A percentile compares a stretch with the other conserved stretches of the same genome.
phyloP scores from a whole-genome alignment of 2,888 invertebrate species.

The Blera fallax region DNA sequence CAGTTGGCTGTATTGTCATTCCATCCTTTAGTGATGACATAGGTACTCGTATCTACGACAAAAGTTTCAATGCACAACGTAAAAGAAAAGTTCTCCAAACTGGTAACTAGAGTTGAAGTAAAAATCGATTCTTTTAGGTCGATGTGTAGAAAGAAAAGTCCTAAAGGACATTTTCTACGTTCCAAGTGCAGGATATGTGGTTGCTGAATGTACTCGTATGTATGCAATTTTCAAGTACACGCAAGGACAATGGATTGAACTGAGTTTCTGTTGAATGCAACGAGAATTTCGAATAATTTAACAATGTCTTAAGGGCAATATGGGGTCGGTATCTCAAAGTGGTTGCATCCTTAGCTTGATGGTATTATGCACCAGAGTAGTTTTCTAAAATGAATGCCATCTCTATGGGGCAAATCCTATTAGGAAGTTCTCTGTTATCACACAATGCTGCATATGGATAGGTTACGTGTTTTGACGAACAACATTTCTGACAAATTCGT shows the following conservation, averaged over 20 bases:
- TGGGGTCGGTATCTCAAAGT: too few relatives aligned
- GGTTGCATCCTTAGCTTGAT: too few relatives aligned
- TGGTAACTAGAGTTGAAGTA: neutral
- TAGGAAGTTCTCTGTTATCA: too few relatives aligned
- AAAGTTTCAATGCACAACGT: neutral
- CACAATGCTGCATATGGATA: too few relatives aligned
- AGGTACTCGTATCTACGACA: neutral
- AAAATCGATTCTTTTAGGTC: neutral
- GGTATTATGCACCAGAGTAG: too few relatives aligned
- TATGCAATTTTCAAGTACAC: neutral
- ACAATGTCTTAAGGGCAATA: neutral
- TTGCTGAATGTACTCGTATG: neutral
- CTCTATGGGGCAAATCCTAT: too few relatives aligned
- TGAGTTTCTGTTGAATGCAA: neutral
- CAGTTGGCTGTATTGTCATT: constrained; percentile 7
- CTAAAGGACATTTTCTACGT: neutral
- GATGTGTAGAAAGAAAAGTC: neutral
- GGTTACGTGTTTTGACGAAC: too few relatives aligned
- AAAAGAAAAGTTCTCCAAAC: neutral
- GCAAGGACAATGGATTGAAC: neutral
- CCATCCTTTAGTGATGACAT: neutral
- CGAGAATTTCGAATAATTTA: neutral
- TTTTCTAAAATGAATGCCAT: too few relatives aligned
- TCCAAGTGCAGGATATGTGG: neutral
- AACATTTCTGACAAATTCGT: too few relatives aligned